These are phyloP conservation scores for Xerus rutilus DNA, from an alignment of 2,797 vertebrate genomes.

Conservation along the genomic window DNA sequence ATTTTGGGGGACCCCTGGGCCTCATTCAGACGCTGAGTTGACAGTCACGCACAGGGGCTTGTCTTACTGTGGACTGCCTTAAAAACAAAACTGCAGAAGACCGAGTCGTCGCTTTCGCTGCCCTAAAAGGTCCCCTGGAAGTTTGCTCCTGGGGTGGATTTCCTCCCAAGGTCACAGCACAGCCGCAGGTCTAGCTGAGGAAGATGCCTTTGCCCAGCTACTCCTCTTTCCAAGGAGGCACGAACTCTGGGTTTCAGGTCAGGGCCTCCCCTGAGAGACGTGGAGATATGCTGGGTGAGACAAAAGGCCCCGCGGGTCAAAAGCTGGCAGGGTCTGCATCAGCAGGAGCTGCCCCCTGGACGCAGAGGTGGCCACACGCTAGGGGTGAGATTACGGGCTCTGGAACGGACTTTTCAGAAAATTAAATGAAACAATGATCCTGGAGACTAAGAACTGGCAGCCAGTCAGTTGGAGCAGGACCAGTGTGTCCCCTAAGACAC, in stretches of 20 bases:
- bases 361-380: background rate
- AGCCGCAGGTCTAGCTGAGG: background rate
- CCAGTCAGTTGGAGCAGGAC: background rate
- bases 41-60: background rate
- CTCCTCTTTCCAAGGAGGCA: background rate
- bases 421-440: background rate
- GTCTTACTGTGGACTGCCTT: background rate
- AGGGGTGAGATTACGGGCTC: background rate
- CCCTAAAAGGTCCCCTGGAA: background rate
- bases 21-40: no score
- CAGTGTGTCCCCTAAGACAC: background rate
- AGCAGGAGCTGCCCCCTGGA: background rate
- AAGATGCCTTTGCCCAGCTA: background rate
- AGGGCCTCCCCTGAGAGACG: background rate
- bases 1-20: background rate
- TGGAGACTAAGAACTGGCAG: background rate
- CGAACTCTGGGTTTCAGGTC: background rate
- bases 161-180: conserved; percentile 8
- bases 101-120: background rate
- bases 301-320: background rate
- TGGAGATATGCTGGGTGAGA: background rate
- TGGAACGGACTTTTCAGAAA: conserved; percentile 19
- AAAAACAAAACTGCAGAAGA: conserved; percentile 4
- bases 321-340: background rate
- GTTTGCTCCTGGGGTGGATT: background rate